Evolutionary conservation across 2,888 invertebrate species (phyloP).

Genomic region (Napeogenes inachia): DNA sequence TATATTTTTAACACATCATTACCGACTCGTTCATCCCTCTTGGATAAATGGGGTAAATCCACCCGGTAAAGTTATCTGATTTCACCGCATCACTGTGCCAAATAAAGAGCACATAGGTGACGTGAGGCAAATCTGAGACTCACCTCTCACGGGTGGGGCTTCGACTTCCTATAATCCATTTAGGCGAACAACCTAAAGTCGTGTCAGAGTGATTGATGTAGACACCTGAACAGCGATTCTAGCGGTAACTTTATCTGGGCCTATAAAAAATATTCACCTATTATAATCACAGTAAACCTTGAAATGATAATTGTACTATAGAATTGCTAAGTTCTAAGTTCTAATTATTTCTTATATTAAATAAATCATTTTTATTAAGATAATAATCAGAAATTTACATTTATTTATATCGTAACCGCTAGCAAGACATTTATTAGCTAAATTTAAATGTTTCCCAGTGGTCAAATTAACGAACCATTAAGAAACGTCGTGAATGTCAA

Average conservation of each 20-base stretch:
- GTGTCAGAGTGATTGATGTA: slow-evolving; percentile 74
- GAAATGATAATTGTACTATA: slow-evolving; percentile 10
- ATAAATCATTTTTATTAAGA: neutral
- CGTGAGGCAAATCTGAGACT: slow-evolving; percentile 65
- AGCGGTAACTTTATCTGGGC: slow-evolving; percentile 64
- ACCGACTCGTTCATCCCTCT: slow-evolving; percentile 8
- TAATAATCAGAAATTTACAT: neutral
- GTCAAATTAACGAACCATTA: slow-evolving; percentile 60
- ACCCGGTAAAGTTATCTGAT: slow-evolving; percentile 25
- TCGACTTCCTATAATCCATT: slow-evolving; percentile 74
- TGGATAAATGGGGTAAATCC: slow-evolving; percentile 9
- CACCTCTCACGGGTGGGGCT: slow-evolving; percentile 55
- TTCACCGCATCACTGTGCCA: slow-evolving; percentile 66
- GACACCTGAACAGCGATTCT: slow-evolving; percentile 52
- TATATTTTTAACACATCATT: slow-evolving; percentile 8
- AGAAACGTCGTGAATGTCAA: slow-evolving; percentile 51
- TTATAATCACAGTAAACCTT: slow-evolving; percentile 40
- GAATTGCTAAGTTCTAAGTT: neutral
- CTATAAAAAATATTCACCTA: slow-evolving; percentile 49
- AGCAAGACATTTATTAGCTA: slow-evolving; percentile 40
- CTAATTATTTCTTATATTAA: neutral
- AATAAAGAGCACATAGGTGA: slow-evolving; percentile 67
- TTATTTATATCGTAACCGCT: slow-evolving; percentile 38
- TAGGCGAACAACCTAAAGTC: slow-evolving; percentile 72
- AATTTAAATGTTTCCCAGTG: slow-evolving; percentile 43